Evolutionary conservation across 2,797 vertebrate species (phyloP).

Genomic region (Bucorvus abyssinicus): DNA sequence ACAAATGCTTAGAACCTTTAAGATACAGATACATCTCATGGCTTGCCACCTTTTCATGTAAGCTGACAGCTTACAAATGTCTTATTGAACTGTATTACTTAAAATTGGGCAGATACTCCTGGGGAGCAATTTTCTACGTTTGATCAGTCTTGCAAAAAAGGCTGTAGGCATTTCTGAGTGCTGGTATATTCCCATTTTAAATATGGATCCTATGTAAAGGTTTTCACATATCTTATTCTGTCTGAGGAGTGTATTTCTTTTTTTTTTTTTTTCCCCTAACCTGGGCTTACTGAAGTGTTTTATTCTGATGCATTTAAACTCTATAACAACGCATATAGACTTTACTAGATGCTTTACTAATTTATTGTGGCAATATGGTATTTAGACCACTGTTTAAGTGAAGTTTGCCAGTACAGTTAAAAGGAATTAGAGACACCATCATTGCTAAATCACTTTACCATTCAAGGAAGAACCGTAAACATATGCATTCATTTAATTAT

Average conservation of each 20-base stretch:
- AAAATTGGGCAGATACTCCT: neutral
- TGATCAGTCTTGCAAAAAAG: neutral
- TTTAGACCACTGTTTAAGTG: constrained; percentile 79
- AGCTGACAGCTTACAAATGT: constrained; percentile 20
- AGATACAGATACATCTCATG: neutral
- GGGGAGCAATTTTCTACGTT: neutral
- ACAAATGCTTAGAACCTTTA: neutral
- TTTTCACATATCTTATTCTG: neutral
- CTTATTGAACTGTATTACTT: constrained; percentile 7
- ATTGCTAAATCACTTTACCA: constrained; percentile 81
- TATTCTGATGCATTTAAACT: constrained; percentile 60
- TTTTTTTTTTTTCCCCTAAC: neutral
- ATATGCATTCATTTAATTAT: constrained; percentile 87
- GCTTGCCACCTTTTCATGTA: neutral
- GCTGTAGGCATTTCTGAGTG: neutral
- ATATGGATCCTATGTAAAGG: neutral
- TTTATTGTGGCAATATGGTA: constrained; percentile 78
- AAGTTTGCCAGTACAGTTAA: constrained; percentile 84
- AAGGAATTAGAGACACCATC: constrained; percentile 86
- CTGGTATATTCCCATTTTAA: neutral
- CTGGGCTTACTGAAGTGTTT: neutral
- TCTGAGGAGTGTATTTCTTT: neutral
- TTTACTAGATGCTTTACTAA: constrained; percentile 77
- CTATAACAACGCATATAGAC: constrained; percentile 53
- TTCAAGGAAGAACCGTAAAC: constrained; percentile 85